Evolutionary conservation across 2,113 vertebrate species (phyloP).

Genomic region (Nansenia antarctica): DNA sequence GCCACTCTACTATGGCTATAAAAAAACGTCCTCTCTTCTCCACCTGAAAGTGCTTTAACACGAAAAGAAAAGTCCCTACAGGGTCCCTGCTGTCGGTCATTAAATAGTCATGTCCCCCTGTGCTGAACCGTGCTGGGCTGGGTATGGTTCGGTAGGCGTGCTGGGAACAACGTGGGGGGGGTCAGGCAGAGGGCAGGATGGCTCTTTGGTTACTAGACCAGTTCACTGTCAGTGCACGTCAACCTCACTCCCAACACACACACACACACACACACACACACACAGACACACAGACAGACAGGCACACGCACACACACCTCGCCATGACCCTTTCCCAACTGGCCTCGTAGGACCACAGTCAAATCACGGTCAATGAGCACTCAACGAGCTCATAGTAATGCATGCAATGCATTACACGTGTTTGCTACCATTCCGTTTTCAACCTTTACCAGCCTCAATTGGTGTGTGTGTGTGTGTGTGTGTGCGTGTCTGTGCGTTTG

Average conservation of each 20-base stretch:
- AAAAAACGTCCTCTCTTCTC: not conserved
- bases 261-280: not conserved
- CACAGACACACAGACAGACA: not conserved
- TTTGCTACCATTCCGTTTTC: too few relatives aligned
- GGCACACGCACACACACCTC: conserved; percentile 32
- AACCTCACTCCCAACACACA: not conserved
- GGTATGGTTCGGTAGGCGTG: conserved; percentile 37
- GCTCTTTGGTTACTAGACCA: conserved; percentile 39
- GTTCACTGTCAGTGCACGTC: conserved; percentile 6
- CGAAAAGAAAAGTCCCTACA: conserved; percentile 22
- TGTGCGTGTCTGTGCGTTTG: too few relatives aligned
- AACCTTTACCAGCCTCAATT: not conserved
- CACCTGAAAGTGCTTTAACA: not conserved
- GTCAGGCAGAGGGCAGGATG: conserved; percentile 60
- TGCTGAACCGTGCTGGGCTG: conserved; percentile 33
- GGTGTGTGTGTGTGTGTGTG: too few relatives aligned
- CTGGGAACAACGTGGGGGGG: conserved; percentile 40
- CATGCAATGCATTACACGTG: too few relatives aligned
- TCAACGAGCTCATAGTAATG: conserved; percentile 9
- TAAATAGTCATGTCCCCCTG: conserved; percentile 66
- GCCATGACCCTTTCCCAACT: conserved; percentile 20
- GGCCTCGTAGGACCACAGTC: conserved; percentile 45
- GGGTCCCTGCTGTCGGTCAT: conserved; percentile 46
- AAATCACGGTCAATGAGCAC: conserved; percentile 60
- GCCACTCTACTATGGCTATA: conserved; percentile 16